phyloP scores from a whole-genome alignment of 2,113 vertebrate genomes.

The Carollia perspicillata region DNA sequence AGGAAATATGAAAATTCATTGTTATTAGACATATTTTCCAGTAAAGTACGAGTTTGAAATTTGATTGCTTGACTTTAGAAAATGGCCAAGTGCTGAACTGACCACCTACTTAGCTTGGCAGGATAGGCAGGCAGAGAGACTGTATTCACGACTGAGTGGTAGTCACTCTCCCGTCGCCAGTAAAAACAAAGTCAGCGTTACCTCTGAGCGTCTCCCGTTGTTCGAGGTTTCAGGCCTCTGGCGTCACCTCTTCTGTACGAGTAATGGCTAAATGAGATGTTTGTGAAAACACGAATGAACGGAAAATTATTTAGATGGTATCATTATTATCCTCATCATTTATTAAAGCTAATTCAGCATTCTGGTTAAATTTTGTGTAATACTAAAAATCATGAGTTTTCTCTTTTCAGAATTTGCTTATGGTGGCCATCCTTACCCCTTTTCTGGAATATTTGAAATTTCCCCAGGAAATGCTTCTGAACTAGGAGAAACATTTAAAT shows the following conservation, averaged over 20 bases:
- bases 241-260: neutral
- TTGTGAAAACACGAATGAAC: conserved; percentile 17
- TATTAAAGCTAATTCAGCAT: conserved; percentile 43
- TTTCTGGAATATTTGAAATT: conserved; percentile 99
- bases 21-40: neutral
- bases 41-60: neutral
- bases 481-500: conserved; percentile 98
- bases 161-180: neutral
- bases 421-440: conserved; percentile 97
- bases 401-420: conserved; percentile 96
- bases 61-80: neutral
- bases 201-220: neutral
- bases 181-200: neutral
- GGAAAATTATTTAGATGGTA: neutral
- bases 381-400: conserved; percentile 78
- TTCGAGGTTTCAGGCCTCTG: neutral
- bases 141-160: neutral
- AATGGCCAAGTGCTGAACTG: neutral
- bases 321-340: conserved; percentile 8
- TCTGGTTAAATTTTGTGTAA: conserved; percentile 54
- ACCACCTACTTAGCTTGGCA: neutral
- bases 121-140: neutral
- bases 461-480: conserved; percentile 96
- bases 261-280: neutral
- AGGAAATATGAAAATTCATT: neutral